Evolutionary conservation across 2,113 vertebrate genomes (phyloP).

Genomic region (Tyto alba): DNA sequence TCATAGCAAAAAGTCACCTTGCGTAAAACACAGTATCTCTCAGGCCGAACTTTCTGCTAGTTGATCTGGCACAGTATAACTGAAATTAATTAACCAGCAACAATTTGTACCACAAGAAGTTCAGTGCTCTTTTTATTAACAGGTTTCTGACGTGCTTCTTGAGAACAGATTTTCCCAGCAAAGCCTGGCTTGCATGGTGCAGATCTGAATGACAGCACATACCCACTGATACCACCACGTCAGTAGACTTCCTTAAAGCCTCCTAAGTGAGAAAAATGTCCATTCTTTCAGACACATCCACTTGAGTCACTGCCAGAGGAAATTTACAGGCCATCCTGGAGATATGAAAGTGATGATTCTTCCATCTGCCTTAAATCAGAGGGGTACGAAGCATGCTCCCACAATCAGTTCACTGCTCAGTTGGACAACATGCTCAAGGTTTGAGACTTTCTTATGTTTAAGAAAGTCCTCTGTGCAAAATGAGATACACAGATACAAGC

Average conservation of each 20-base stretch:
- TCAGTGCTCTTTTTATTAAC: not conserved
- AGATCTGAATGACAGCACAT: not conserved
- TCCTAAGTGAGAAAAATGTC: not conserved
- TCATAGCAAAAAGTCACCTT: not conserved
- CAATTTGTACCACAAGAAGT: not conserved
- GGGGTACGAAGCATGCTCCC: not conserved
- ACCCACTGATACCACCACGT: not conserved
- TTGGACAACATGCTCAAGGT: not conserved
- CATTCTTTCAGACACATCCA: not conserved
- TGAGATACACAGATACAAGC: not conserved
- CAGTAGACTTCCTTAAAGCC: not conserved
- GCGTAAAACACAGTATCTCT: not conserved
- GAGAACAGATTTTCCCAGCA: not conserved
- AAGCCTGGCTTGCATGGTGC: not conserved
- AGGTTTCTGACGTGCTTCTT: not conserved
- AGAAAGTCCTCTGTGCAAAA: not conserved
- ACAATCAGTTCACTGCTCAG: not conserved
- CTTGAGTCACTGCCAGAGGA: not conserved
- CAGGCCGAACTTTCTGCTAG: not conserved
- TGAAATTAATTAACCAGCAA: not conserved
- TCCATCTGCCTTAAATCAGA: constrained; percentile 17
- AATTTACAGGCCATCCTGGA: not conserved
- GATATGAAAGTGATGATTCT: not conserved
- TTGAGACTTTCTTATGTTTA: not conserved
- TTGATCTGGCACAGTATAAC: not conserved